Base-by-base conservation (phyloP, 1,140 invertebrate species). In the Cotesia vestalis region DNA sequence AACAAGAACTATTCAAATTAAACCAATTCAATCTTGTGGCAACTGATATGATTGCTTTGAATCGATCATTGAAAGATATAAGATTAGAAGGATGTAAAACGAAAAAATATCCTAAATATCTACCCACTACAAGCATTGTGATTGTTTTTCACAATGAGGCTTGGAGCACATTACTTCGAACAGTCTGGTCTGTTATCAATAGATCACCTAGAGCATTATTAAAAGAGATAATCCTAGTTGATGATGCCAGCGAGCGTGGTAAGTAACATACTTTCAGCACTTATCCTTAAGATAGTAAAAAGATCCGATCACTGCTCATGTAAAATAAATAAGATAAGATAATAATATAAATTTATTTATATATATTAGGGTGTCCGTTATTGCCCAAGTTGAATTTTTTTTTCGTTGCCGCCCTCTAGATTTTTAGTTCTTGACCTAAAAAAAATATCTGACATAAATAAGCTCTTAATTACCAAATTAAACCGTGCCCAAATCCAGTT, bases 21-120 rank as follows among this genome's bases (percentile, higher is more conserved):
- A 98, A 99, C 89, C 97, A 99, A 88, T 99, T 99, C 87, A 99
- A 99, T 88, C 88, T 99, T 74, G 87, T 99, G 83, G 98, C 97
- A 60, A 98, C 96, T 86, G 97, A 99, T 87, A 94, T 96, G 90
- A 99, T 99, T 77, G 96, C 97, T 46, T 85, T 99, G 46, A 99
- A 99, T 88, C 90, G 98, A 79, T 96, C 96, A 5, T 88, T 99
- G 12, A 93, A 95, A 17, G 98, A 99, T 89, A 95, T 99, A 68
- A 88, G 98, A 80, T 92, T 98, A 81, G 92, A 94, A 61, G 92
- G 93, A 35, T 96, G 93, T 81, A 94, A 92, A 83, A 89, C 85
- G 75, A 96, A 96, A 81, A 87, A 86, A 36, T 94, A 96, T 85
- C 91, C 92, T 60, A 89, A 90, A 59, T 88, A 93, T 73, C 87